Evolutionary conservation across 2,888 invertebrate genomes (phyloP).

Genomic region (Zelleria hepariella): DNA sequence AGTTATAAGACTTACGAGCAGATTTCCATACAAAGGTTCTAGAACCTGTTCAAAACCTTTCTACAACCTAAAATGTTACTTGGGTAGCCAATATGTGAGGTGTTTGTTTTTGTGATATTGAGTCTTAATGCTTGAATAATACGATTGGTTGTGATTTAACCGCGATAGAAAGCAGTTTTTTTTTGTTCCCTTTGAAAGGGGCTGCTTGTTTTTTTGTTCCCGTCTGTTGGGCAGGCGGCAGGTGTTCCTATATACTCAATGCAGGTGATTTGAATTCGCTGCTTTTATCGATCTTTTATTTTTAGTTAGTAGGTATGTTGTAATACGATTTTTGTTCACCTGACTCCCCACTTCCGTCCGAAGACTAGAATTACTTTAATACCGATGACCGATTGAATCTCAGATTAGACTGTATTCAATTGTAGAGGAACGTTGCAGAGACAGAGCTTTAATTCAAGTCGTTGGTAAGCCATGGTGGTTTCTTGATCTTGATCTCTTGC

Average conservation of each 20-base stretch:
- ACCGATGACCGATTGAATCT: too few relatives aligned
- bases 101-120: not conserved
- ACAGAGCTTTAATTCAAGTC: too few relatives aligned
- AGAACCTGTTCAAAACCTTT: too few relatives aligned
- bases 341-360: not conserved
- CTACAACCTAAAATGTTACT: too few relatives aligned
- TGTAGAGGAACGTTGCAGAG: too few relatives aligned
- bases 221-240: slow-evolving; percentile 55
- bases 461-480: not conserved
- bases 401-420: too few relatives aligned
- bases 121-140: not conserved
- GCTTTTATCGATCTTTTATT: slow-evolving; percentile 22
- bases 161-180: not conserved
- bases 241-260: slow-evolving; percentile 62
- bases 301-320: not conserved
- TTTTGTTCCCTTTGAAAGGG: slow-evolving; percentile 20
- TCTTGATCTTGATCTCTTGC: slow-evolving; percentile 3
- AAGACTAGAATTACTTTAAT: not conserved
- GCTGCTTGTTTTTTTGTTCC: slow-evolving; percentile 38
- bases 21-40: too few relatives aligned
- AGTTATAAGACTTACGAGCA: too few relatives aligned
- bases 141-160: not conserved
- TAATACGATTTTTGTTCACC: not conserved
- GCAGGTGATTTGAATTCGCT: slow-evolving; percentile 62
- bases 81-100: not conserved